These are phyloP conservation scores for Diachasmimorpha longicaudata DNA, from an alignment of 1,140 invertebrate species.

Conservation along the genomic window DNA sequence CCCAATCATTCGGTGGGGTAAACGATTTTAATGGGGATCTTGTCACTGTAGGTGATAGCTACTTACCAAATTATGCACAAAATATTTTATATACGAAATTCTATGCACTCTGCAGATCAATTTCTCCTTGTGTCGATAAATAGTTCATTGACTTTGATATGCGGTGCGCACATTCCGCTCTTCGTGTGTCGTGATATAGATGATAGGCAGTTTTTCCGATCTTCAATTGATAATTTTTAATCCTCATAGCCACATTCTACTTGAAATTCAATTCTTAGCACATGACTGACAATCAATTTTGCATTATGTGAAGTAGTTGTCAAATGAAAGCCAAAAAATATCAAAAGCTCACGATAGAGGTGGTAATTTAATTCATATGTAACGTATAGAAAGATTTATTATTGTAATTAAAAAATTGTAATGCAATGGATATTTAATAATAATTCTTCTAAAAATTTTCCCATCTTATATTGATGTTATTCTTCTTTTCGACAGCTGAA, in stretches of 20 bases:
- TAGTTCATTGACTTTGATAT: not conserved
- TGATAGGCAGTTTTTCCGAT: not conserved
- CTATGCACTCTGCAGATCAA: not conserved
- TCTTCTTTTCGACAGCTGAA: not conserved
- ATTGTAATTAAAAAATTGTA: not conserved
- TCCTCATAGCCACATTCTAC: not conserved
- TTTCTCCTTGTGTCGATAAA: not conserved
- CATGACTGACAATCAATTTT: not conserved
- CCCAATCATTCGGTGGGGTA: not conserved
- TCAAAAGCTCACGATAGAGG: not conserved
- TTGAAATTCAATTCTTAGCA: not conserved
- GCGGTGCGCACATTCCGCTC: not conserved
- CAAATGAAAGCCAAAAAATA: not conserved
- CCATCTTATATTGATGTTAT: not conserved
- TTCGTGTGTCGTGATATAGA: not conserved
- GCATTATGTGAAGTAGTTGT: not conserved
- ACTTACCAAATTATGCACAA: constrained; percentile 8
- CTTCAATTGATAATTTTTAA: not conserved
- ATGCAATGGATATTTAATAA: not conserved
- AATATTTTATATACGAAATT: constrained; percentile 17
- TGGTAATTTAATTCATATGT: not conserved
- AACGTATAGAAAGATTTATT: not conserved
- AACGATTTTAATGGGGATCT: not conserved
- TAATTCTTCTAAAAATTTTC: not conserved
- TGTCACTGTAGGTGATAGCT: not conserved